Evolutionary conservation across 2,888 invertebrate genomes (phyloP).

Genomic region (Clostera curtula): DNA sequence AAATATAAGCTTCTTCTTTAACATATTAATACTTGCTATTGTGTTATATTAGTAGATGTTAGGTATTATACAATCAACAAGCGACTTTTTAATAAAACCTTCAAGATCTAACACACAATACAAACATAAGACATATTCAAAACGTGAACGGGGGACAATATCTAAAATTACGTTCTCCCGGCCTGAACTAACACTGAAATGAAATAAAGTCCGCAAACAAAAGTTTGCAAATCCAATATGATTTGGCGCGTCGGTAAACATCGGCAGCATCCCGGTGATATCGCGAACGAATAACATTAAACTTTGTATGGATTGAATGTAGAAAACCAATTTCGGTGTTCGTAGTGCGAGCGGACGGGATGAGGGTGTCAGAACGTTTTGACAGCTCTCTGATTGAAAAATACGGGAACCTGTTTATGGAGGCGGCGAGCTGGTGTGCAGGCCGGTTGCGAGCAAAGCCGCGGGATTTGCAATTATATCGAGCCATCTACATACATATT

Average conservation of each 20-base stretch:
- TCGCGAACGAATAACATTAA: constrained; percentile 76
- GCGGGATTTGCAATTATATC: constrained; percentile 13
- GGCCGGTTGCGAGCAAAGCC: constrained; percentile 20
- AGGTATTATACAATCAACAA: too few species aligned
- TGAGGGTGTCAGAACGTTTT: constrained; percentile 77
- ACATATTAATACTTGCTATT: too few species aligned
- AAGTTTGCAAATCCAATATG: constrained; percentile 76
- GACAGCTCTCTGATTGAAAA: constrained; percentile 79
- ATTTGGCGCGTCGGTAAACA: constrained; percentile 75
- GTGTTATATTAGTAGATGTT: too few species aligned
- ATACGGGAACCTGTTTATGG: constrained; percentile 76
- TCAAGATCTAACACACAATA: constrained; percentile 17
- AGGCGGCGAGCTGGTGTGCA: constrained; percentile 54
- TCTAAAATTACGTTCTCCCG: constrained; percentile 67
- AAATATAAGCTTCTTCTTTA: too few species aligned
- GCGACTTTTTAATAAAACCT: constrained; percentile 25
- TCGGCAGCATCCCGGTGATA: constrained; percentile 74
- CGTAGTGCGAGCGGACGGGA: constrained; percentile 75
- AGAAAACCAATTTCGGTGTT: constrained; percentile 76
- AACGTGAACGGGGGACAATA: constrained; percentile 48
- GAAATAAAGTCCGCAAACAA: constrained; percentile 75
- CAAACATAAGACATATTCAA: constrained; percentile 38
- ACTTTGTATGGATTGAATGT: constrained; percentile 76
- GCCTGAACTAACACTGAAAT: constrained; percentile 71
- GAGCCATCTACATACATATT: constrained; percentile 3